Percentiles rank a stretch among this genome's conserved stretches.
Conservation (phyloP, 2,888 invertebrate genomes). For the Dilophus febrilis region DNA sequence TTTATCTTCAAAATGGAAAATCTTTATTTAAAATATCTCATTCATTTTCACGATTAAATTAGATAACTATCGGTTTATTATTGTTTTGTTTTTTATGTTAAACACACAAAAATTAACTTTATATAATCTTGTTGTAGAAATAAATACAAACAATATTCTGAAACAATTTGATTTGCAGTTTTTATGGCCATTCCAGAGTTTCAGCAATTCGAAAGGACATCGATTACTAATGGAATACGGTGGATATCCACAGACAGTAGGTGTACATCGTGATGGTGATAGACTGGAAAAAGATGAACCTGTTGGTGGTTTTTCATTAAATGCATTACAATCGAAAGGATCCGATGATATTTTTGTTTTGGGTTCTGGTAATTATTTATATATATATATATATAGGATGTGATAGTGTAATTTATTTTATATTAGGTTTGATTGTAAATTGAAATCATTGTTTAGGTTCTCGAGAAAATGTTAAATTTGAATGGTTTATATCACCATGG, state of each 20-base stretch:
- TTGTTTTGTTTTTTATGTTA: too few species aligned
- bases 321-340: slow-evolving; percentile 26
- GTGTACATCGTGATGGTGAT: slow-evolving; percentile 27
- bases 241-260: slow-evolving; percentile 24
- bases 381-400: too few species aligned
- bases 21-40: too few species aligned
- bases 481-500: slow-evolving; percentile 75
- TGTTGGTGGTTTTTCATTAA: slow-evolving; percentile 13
- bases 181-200: slow-evolving; percentile 68
- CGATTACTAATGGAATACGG: slow-evolving; percentile 38
- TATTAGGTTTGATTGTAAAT: too few species aligned
- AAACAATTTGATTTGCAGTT: slow-evolving; percentile 33
- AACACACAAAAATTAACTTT: too few species aligned
- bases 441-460: slow-evolving; percentile 11
- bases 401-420: too few species aligned
- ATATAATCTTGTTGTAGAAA: too few species aligned
- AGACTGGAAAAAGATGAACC: slow-evolving; percentile 23
- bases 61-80: too few species aligned
- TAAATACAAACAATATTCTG: too few species aligned
- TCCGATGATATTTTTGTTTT: slow-evolving; percentile 12
- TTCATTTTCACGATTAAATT: too few species aligned
- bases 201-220: slow-evolving; percentile 52
- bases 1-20: too few species aligned
- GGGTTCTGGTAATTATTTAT: slow-evolving; percentile 12
- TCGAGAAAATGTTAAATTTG: slow-evolving; percentile 40